phyloP scores from a whole-genome alignment of 2,888 invertebrate genomes.

The Stenoptilia bipunctidactyla region DNA sequence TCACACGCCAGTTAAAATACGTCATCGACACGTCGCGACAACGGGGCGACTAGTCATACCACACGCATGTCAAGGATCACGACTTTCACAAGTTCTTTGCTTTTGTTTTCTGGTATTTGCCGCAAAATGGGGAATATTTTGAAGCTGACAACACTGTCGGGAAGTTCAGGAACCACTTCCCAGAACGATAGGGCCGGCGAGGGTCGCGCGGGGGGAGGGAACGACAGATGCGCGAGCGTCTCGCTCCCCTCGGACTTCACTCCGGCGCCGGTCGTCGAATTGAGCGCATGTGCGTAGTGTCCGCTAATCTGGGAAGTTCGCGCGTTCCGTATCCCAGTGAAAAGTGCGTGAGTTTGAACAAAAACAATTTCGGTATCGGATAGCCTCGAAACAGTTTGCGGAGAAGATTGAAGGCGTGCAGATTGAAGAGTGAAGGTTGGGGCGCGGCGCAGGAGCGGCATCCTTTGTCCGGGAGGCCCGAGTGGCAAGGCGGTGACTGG shows the following conservation, averaged over 20 bases:
- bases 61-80: slow-evolving; percentile 50
- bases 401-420: slow-evolving; percentile 16
- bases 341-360: slow-evolving; percentile 33
- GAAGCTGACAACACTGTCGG: slow-evolving; percentile 48
- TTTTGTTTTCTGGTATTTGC: slow-evolving; percentile 15
- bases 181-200: slow-evolving; percentile 64
- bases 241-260: slow-evolving; percentile 47
- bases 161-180: slow-evolving; percentile 71
- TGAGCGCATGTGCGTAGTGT: slow-evolving; percentile 23
- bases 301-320: slow-evolving; percentile 24
- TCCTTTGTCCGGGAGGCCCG: slow-evolving; percentile 61
- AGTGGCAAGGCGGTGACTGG: slow-evolving; percentile 66
- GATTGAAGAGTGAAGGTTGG: slow-evolving; percentile 18
- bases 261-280: slow-evolving; percentile 40
- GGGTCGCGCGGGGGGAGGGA: slow-evolving; percentile 28
- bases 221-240: slow-evolving; percentile 29
- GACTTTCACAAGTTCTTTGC: slow-evolving; percentile 37
- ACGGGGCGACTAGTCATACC: neutral
- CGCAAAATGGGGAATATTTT: slow-evolving; percentile 30
- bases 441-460: slow-evolving; percentile 34
- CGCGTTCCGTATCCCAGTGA: slow-evolving; percentile 27
- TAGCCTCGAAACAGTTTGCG: slow-evolving; percentile 16
- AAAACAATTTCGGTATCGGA: neutral
- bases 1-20: slow-evolving; percentile 23
- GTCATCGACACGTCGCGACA: slow-evolving; percentile 36